Evolutionary conservation across 2,113 vertebrate genomes (phyloP).

Genomic region (Eidolon helvum): DNA sequence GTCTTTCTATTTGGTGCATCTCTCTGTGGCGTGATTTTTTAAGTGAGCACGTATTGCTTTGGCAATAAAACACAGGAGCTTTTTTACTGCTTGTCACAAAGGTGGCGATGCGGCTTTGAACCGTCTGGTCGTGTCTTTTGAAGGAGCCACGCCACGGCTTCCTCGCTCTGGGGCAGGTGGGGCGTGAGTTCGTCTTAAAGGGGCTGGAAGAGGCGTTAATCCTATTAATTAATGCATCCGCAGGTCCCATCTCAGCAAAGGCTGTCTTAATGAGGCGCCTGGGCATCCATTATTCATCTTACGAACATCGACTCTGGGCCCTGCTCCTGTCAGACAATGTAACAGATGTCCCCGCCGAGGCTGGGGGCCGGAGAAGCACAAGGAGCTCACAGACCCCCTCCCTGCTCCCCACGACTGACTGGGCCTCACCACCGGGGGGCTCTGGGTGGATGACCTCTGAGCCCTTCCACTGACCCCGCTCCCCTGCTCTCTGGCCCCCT

Average conservation of each 20-base stretch:
- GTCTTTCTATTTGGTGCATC: neutral
- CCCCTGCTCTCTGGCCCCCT: accelerated
- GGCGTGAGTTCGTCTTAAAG: neutral
- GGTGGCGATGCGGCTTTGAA: neutral
- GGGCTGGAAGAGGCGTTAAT: slow-evolving; percentile 25
- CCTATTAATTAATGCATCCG: slow-evolving; percentile 52
- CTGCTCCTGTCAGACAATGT: slow-evolving; percentile 53
- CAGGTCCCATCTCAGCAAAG: slow-evolving; percentile 66
- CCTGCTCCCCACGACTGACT: accelerated
- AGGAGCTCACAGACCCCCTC: neutral
- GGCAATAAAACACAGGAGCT: neutral
- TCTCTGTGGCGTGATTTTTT: neutral
- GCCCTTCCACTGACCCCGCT: accelerated
- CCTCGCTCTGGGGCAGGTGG: neutral
- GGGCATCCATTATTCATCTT: slow-evolving; percentile 70
- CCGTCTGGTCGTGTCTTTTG: neutral
- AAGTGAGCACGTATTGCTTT: neutral
- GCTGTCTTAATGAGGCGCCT: slow-evolving; percentile 78
- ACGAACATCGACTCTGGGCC: slow-evolving; percentile 68
- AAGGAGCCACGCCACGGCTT: neutral
- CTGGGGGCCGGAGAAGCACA: neutral
- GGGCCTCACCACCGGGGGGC: neutral
- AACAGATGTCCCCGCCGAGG: slow-evolving; percentile 56
- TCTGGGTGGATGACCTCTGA: neutral
- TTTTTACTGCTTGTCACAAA: neutral